These are phyloP conservation scores for Phrynocephalus forsythii DNA, from an alignment of 2,797 vertebrate genomes.

Conservation along the genomic window DNA sequence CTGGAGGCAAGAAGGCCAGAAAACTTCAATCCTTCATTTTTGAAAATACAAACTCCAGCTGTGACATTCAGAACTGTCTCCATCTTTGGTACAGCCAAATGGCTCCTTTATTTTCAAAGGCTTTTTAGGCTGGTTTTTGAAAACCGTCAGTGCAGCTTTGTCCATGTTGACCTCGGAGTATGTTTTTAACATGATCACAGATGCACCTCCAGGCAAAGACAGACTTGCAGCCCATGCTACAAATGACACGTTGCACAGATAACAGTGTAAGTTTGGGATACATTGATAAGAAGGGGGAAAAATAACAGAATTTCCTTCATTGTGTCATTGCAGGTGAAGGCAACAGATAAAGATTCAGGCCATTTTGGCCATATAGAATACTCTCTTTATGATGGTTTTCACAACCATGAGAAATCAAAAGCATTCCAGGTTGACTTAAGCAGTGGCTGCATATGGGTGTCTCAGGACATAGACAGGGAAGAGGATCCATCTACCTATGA, in stretches of 20 bases:
- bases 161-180: background rate
- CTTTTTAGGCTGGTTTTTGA: background rate
- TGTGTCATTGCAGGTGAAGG: conserved; percentile 81
- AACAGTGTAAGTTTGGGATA: background rate
- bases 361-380: conserved; percentile 86
- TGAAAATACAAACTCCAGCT: too few species aligned
- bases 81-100: too few species aligned
- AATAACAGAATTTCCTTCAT: background rate
- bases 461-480: conserved; percentile 90
- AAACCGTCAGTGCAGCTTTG: background rate
- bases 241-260: background rate
- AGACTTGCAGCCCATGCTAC: background rate
- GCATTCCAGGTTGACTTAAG: conserved; percentile 84
- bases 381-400: conserved; percentile 86
- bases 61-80: too few species aligned
- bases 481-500: conserved; percentile 82
- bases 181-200: too few species aligned
- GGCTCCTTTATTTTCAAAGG: background rate
- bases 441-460: conserved; percentile 87
- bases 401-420: conserved; percentile 80
- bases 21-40: too few species aligned
- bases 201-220: too few species aligned
- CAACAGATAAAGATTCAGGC: conserved; percentile 87
- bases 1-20: too few species aligned
- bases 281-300: background rate